Evolutionary conservation across 2,888 invertebrate genomes (phyloP).

Genomic region (Unio delphinus): DNA sequence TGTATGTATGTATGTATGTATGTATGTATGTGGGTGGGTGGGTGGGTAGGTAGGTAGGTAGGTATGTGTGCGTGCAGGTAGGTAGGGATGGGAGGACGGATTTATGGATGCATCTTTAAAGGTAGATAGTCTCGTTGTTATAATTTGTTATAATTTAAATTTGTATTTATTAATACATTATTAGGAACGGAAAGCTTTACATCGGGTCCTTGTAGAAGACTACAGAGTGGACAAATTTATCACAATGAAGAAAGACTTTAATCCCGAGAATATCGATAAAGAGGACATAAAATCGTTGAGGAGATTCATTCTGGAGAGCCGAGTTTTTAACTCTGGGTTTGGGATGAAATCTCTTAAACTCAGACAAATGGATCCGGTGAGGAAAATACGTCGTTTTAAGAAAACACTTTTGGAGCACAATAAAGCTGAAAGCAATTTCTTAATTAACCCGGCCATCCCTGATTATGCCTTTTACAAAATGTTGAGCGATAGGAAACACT

Average conservation of each 20-base stretch:
- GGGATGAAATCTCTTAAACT: conserved; percentile 36
- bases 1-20: too few species aligned
- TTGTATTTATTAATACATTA: too few species aligned
- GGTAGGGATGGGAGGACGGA: too few species aligned
- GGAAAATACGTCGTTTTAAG: conserved; percentile 28
- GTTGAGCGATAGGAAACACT: conserved; percentile 33
- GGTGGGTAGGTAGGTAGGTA: too few species aligned
- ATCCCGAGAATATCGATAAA: conserved; percentile 27
- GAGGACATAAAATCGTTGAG: conserved; percentile 24
- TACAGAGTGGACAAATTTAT: conserved; percentile 42
- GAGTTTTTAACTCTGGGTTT: conserved; percentile 43
- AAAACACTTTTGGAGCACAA: conserved; percentile 33
- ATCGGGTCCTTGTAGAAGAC: conserved; percentile 32
- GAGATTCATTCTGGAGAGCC: conserved; percentile 39
- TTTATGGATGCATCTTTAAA: too few species aligned
- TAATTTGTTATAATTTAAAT: too few species aligned
- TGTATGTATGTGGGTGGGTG: too few species aligned
- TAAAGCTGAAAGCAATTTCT: conserved; percentile 25
- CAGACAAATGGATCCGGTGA: conserved; percentile 40
- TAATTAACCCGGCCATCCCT: conserved; percentile 37
- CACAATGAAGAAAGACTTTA: conserved; percentile 43
- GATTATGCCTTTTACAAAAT: conserved; percentile 32
- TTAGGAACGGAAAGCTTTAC: conserved; percentile 33
- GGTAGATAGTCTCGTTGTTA: too few species aligned
- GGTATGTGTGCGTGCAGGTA: too few species aligned